Evolutionary conservation across 2,113 vertebrate genomes (phyloP), one percentile per base, ranked within the genome.

Genomic region (Oryzias curvinotus): DNA sequence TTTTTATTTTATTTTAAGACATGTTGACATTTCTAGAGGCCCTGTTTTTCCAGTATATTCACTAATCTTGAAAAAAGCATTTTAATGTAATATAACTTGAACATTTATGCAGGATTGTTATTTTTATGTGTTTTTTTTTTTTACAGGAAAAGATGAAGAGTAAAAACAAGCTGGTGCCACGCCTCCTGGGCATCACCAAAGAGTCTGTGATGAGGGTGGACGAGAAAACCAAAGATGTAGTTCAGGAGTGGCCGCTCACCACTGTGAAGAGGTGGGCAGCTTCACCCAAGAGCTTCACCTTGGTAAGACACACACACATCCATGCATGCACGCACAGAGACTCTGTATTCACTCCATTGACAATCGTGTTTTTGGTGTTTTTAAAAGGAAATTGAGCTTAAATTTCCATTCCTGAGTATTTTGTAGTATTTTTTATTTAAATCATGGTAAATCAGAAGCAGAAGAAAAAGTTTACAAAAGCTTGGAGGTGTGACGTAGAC

Each of bases 261-360:
- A 99, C 97, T 0, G 97, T 99, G 63, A 99, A 99, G 90, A 96
- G 97, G 88, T 99, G 97, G 97, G 97, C 97, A 0, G 97, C 97
- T 1, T 99, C 97, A 0, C 97, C 97, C 51, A 99, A 99, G 87
- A 99, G 97, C 88, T 99, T 99, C 86, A 99, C 97, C 5, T 89
- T 99, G 96, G 97, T 99, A 94, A 82, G 87, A 45, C 16, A 7
- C 52, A 30, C 52, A 30, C 28, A 30, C 10, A 13, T 36, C 7
- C 36, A 12, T 13, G 36, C 36, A 36, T 3, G 23, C 18, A 28
- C 43, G 19, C 4, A 3, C 14, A 41, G 21, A 55, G 21, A 55
- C 28, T 30, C 10, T 36, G 36, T 12, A 12, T 45, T 17, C 46
- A 25, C 26, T 28, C 26, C 3, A 36, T 12, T 8, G 8, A 36